phyloP scores from a whole-genome alignment of 2,888 invertebrate species.

The Pantelozetes paolii region DNA sequence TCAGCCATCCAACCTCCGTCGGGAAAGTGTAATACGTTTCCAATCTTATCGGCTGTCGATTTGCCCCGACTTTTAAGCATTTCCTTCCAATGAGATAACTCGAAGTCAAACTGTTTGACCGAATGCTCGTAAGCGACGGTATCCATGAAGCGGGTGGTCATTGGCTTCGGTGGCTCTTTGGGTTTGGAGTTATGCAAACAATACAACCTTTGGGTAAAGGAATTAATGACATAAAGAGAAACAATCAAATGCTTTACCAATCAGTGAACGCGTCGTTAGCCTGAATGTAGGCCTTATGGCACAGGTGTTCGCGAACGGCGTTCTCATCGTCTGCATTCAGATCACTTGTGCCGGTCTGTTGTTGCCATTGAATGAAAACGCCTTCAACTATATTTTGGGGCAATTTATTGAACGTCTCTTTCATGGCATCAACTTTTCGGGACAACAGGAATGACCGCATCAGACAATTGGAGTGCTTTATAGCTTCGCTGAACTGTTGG shows the following conservation, averaged over 20 bases:
- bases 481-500: conserved; percentile 70
- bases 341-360: conserved; percentile 54
- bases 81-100: conserved; percentile 62
- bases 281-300: conserved; percentile 77
- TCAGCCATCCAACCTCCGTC: conserved; percentile 86
- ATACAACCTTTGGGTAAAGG: conserved; percentile 56
- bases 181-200: conserved; percentile 76
- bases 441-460: conserved; percentile 60
- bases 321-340: conserved; percentile 55
- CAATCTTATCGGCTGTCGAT: conserved; percentile 71
- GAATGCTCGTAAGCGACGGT: conserved; percentile 82
- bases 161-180: conserved; percentile 50
- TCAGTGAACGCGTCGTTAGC: conserved; percentile 81
- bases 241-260: conserved; percentile 61
- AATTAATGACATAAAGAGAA: not conserved
- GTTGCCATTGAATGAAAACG: conserved; percentile 55
- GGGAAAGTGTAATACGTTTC: conserved; percentile 81
- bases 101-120: conserved; percentile 70
- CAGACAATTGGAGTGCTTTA: conserved; percentile 82
- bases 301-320: conserved; percentile 73
- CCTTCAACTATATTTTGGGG: conserved; percentile 64
- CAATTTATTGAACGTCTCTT: conserved; percentile 68
- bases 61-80: conserved; percentile 66
- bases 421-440: conserved; percentile 75
- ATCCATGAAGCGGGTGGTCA: conserved; percentile 67